Base-by-base conservation (phyloP, 2,888 invertebrate species). In the Lasioglossum pauxillum region DNA sequence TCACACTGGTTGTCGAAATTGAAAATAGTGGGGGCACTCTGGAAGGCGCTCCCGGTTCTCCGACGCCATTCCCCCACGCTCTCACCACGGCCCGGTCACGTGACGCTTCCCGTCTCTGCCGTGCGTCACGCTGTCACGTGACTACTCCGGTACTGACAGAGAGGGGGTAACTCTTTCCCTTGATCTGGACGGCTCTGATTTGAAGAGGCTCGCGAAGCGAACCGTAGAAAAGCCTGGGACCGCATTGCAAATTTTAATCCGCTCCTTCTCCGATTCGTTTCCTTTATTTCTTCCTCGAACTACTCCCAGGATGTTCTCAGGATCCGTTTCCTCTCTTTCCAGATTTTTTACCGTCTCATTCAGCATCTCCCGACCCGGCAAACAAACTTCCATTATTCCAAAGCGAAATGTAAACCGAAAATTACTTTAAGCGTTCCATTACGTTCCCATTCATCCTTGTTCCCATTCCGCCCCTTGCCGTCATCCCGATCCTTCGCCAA, bases 351-450 rank as follows among this genome's bases (percentile, higher is more conserved):
- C 69, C 53, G 53, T 23, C 27, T 12, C 71, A n/a, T 53, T 38
- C 71, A 41, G 69, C 23, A 10, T 49, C n/a, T 23, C 8, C 19
- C 35, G 27, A 12, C 53, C 38, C 41, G n/a, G 38, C 71, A 49
- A 38, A 78, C 60, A 41, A 49, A 82, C 46, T 84, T 84, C 49
- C 75, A 64, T 84, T 85, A 75, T 75, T 72, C 74, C 69, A 53
- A 75, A 72, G 57, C 71, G 38, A 35, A 38, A 27, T 23, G 60
- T 27, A 60, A 60, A 71, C 74, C 57, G 60, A 64, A 85, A 78
- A 78, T 84, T 74, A 49, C 71, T 78, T 75, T 23, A 78, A 78
- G 35, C 75, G 75, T 78, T 75, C 60, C 85, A 53, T 72, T 46
- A 64, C 49, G 46, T 85, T 46, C 38, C 60, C 16, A 46, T 86